Percentiles rank a stretch among this genome's conserved stretches.
Conservation (phyloP, 2,113 vertebrate species). For the Pelmatolapia mariae region DNA sequence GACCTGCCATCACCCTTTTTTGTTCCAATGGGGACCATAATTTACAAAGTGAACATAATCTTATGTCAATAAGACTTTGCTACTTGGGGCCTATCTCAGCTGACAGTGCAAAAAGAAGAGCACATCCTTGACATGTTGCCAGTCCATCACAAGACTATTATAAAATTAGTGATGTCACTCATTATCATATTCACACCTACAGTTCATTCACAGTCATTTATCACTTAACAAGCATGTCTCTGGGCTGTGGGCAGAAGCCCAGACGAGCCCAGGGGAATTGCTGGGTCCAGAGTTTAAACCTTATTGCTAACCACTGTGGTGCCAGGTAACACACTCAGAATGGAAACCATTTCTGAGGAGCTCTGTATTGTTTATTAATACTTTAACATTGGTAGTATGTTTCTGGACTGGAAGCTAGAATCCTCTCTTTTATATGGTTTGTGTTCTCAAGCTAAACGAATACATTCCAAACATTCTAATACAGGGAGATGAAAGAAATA, state of each 20-base stretch:
- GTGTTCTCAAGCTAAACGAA: not conserved
- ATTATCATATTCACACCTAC: not conserved
- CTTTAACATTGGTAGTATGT: not conserved
- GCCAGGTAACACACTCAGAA: not conserved
- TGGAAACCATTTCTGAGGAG: not conserved
- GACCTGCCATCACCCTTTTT: not conserved
- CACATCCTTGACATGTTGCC: not conserved
- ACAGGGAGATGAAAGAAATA: not conserved
- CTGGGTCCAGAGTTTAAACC: not conserved
- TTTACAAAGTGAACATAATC: not conserved
- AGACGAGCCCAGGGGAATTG: not conserved
- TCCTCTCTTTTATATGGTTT: not conserved
- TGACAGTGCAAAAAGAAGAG: not conserved
- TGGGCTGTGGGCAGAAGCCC: not conserved
- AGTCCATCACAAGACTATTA: not conserved
- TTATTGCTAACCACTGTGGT: not conserved
- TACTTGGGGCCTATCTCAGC: not conserved
- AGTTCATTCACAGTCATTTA: not conserved
- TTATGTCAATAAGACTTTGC: not conserved
- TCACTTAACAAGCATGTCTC: not conserved
- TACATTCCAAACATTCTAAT: not conserved
- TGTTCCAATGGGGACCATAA: not conserved
- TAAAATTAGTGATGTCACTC: not conserved
- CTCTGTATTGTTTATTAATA: not conserved
- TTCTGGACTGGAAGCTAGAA: not conserved